Conservation (phyloP, 2,797 vertebrate species). For the Rhinoraja longicauda region DNA sequence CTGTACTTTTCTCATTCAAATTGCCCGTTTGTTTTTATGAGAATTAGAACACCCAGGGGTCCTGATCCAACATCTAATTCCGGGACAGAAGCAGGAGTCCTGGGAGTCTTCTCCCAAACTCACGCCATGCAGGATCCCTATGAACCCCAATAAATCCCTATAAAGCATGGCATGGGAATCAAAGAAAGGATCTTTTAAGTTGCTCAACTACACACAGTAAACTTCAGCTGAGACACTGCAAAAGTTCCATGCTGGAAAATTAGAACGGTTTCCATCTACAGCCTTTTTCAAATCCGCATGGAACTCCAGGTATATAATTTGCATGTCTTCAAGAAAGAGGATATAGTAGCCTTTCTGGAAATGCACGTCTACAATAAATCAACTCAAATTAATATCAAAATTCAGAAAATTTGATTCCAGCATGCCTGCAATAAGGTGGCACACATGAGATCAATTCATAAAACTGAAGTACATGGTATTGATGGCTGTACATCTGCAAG, state of each 20-base stretch:
- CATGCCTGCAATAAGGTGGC: no score
- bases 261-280: not conserved
- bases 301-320: not conserved
- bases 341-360: no score
- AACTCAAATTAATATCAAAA: no score
- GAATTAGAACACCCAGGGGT: no score
- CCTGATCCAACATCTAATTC: not conserved
- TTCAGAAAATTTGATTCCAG: no score
- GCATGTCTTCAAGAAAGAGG: no score
- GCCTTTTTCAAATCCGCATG: not conserved
- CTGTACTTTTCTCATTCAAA: not conserved
- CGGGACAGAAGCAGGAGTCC: not conserved
- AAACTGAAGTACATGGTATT: no score
- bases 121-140: not conserved
- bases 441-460: no score
- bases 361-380: no score
- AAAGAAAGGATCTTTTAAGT: not conserved
- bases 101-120: not conserved
- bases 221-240: not conserved
- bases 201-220: not conserved
- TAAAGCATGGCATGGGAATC: not conserved
- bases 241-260: not conserved
- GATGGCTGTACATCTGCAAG: no score
- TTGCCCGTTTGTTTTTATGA: not conserved
- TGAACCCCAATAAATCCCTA: not conserved